Evolutionary conservation across 2,113 vertebrate species (phyloP), one percentile per base, ranked within the genome.

Genomic region (Tupaia tana): DNA sequence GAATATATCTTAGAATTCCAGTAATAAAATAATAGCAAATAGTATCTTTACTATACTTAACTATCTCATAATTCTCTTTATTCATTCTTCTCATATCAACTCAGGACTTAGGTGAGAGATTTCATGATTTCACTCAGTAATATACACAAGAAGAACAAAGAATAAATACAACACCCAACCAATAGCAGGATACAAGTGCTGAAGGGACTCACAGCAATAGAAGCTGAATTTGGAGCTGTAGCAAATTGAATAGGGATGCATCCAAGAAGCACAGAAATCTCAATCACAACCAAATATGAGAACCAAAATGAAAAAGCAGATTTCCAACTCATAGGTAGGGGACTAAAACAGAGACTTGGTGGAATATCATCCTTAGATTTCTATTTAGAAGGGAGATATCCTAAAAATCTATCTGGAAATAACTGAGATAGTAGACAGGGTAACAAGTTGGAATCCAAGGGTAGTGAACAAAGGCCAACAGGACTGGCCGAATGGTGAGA

Each of bases 211-310:
- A 58, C 24, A 77, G 67, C 14, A 78, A 27, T 15, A 63, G 61
- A 92, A 58, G 14, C 16, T 93, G 56, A 82, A 82, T 92, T 85
- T 95, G 24, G 43, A 94, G 43, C 18, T 67, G n/a, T 15, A 87
- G 14, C 20, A 11, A 27, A 56, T 16, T 93, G 25, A 94, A 89
- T 19, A n/a, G 0, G 0, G 29, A 0, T 63, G 22, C 27, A 90
- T 20, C 34, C 3, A 94, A 87, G 24, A 89, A 83, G 24, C 74
- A 74, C 19, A 52, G 29, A 75, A 43, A 18, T 74, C 70, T 94
- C 83, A 59, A 31, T 69, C 4, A 15, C 73, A 95, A 54, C 0
- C 93, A 91, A 95, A 91, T 93, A 86, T 86, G 70, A 83, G n/a
- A 90, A 64, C 12, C 24, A 91, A 75, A 94, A 79, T 43, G 9